These are phyloP conservation scores for Varanus salvator DNA, from an alignment of 2,113 vertebrate species.

Conservation along the genomic window DNA sequence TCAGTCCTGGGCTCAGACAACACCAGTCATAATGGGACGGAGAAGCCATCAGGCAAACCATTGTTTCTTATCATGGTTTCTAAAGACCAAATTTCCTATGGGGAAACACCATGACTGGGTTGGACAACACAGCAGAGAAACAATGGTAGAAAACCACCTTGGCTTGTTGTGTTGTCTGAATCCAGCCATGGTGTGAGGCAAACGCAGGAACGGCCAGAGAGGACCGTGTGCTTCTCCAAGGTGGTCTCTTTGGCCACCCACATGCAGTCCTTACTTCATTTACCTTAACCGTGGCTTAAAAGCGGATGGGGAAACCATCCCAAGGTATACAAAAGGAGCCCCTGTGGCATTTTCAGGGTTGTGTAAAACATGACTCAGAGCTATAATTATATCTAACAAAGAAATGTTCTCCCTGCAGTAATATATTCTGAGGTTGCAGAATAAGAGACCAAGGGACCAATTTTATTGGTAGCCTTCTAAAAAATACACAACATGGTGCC, in stretches of 20 bases:
- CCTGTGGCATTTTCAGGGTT: constrained; percentile 3
- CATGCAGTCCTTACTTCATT: constrained; percentile 18
- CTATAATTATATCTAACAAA: background rate
- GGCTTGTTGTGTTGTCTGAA: constrained; percentile 16
- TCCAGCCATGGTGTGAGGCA: background rate
- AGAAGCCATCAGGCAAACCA: too few relatives aligned
- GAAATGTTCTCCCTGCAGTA: constrained; percentile 10
- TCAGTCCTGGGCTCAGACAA: too few relatives aligned
- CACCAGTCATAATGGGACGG: too few relatives aligned
- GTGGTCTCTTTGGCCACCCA: background rate
- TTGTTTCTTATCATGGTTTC: too few relatives aligned
- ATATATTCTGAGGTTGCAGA: background rate
- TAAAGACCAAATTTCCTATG: too few relatives aligned
- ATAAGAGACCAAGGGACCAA: constrained; percentile 5
- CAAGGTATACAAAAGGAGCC: background rate
- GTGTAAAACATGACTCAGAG: constrained; percentile 15
- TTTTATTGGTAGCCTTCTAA: constrained; percentile 42
- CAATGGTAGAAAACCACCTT: too few relatives aligned
- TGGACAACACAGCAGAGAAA: too few relatives aligned
- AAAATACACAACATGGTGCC: background rate
- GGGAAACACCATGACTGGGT: too few relatives aligned
- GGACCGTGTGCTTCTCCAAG: constrained; percentile 9
- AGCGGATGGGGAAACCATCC: background rate
- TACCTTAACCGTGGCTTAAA: rapidly evolving
- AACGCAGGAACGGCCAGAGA: background rate